These are phyloP conservation scores for Himalopsyche anomala DNA, from an alignment of 2,888 invertebrate genomes.

Conservation along the genomic window DNA sequence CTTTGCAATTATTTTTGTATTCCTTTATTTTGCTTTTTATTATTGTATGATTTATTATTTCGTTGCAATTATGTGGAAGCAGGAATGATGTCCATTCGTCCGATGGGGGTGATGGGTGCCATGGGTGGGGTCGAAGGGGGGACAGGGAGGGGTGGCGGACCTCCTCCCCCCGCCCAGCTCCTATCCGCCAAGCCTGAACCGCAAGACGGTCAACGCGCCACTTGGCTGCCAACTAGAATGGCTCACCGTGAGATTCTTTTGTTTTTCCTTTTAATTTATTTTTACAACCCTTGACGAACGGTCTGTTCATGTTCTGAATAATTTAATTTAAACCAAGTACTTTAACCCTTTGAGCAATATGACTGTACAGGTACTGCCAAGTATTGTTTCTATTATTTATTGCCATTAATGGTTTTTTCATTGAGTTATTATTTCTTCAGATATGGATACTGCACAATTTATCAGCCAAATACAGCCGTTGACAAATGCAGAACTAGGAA, in stretches of 20 bases:
- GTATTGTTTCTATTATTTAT: too few species aligned
- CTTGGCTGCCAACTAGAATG: slow-evolving; percentile 82
- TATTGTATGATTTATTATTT: slow-evolving; percentile 61
- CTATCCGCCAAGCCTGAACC: slow-evolving; percentile 79
- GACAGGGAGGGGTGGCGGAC: slow-evolving; percentile 45
- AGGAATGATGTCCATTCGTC: slow-evolving; percentile 58
- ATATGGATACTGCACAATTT: too few species aligned
- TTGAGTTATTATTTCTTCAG: too few species aligned
- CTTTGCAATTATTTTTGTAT: background rate
- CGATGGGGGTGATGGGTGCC: slow-evolving; percentile 47
- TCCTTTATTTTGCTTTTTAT: slow-evolving; percentile 64
- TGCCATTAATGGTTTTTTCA: too few species aligned
- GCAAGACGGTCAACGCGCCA: slow-evolving; percentile 77
- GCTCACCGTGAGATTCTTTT: slow-evolving; percentile 80
- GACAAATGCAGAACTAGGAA: too few species aligned
- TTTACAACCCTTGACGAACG: slow-evolving; percentile 39
- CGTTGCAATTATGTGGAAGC: slow-evolving; percentile 46
- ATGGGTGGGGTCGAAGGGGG: slow-evolving; percentile 45
- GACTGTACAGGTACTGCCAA: too few species aligned
- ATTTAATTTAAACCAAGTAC: too few species aligned
- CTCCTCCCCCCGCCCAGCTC: slow-evolving; percentile 72
- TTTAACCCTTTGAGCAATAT: too few species aligned
- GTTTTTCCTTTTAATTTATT: slow-evolving; percentile 65
- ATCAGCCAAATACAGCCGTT: too few species aligned
- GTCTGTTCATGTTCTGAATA: too few species aligned